phyloP scores from a whole-genome alignment of 2,888 invertebrate genomes.

The Tipula unca region DNA sequence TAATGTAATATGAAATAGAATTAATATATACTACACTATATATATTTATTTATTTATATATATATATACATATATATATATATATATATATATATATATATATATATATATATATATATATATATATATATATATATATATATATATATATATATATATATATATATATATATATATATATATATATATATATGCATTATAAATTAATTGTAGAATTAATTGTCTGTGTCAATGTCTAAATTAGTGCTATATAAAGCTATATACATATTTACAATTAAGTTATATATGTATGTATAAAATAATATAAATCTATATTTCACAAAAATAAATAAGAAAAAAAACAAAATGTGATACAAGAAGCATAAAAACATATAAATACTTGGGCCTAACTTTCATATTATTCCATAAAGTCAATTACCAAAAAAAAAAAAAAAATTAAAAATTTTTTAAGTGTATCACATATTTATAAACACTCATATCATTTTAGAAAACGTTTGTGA shows the following conservation, averaged over 20 bases:
- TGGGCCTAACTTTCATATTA: conserved; percentile 4
- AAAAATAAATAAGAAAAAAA: neutral
- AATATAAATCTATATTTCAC: neutral
- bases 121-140: too few species aligned
- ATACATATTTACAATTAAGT: neutral
- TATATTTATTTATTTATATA: neutral
- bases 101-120: too few species aligned
- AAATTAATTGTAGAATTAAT: neutral
- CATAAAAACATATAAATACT: neutral
- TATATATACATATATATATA: too few species aligned
- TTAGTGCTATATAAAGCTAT: neutral
- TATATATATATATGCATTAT: neutral
- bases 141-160: too few species aligned
- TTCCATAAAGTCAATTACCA: neutral
- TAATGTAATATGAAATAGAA: neutral
- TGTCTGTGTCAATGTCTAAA: conserved; percentile 1
- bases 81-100: too few species aligned
- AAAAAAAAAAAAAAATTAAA: neutral
- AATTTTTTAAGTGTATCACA: neutral
- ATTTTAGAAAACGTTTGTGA: neutral
- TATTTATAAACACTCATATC: neutral
- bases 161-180: too few species aligned
- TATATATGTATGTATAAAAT: neutral
- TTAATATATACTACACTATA: neutral
- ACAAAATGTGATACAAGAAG: conserved; percentile 14